Evolutionary conservation across 2,797 vertebrate genomes (phyloP).

Genomic region (Bradypus variegatus): DNA sequence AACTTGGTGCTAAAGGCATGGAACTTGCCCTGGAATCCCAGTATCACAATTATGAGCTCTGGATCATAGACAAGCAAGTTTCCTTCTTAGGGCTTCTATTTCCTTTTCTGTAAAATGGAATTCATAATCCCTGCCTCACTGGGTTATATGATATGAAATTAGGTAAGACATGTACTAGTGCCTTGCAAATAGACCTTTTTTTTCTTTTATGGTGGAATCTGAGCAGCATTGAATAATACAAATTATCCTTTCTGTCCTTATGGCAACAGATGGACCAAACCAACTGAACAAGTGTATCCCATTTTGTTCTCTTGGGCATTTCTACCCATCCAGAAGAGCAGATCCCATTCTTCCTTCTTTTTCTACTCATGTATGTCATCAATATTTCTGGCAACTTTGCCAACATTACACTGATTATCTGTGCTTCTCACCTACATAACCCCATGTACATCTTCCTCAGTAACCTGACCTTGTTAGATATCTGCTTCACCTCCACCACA

Average conservation of each 20-base stretch:
- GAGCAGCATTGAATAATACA: not conserved
- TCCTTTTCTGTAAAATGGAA: not conserved
- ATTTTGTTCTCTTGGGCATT: constrained; percentile 67
- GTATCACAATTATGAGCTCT: not conserved
- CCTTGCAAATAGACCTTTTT: not conserved
- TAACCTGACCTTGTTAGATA: constrained; percentile 63
- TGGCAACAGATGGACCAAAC: constrained; percentile 33
- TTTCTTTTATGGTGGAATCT: not conserved
- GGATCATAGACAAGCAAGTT: not conserved
- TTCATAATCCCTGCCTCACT: not conserved
- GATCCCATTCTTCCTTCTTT: constrained; percentile 61
- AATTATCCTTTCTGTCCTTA: constrained; percentile 18
- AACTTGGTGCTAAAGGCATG: not conserved
- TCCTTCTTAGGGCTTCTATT: not conserved
- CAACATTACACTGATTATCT: constrained; percentile 53
- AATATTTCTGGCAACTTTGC: constrained; percentile 59
- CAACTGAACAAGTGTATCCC: constrained; percentile 41
- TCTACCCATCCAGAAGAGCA: constrained; percentile 46
- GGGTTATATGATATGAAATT: not conserved
- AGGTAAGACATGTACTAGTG: not conserved
- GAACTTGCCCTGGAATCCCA: not conserved
- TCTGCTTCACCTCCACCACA: constrained; percentile 58
- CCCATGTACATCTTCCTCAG: constrained; percentile 67
- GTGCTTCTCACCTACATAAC: constrained; percentile 46
- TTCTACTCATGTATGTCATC: constrained; percentile 60